A percentile compares a stretch with the other conserved stretches of the same genome.
Evolutionary conservation across 2,113 vertebrate genomes (phyloP).

Genomic region (Alaudala cheleensis): DNA sequence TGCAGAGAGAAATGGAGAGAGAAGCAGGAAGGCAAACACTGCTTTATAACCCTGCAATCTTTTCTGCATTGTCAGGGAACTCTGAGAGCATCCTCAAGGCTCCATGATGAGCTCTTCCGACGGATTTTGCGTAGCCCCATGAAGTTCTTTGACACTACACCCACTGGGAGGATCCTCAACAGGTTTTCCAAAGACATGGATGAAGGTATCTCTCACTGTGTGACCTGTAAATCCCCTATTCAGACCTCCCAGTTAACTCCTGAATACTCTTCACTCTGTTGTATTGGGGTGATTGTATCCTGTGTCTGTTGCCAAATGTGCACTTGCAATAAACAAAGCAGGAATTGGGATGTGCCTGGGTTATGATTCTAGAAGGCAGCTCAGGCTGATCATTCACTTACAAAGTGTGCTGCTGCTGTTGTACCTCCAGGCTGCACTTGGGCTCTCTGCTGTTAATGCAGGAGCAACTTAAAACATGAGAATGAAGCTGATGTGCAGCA

Average conservation of each 20-base stretch:
- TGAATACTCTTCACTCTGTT: not conserved
- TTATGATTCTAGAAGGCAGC: not conserved
- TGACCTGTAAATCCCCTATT: not conserved
- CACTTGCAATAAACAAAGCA: not conserved
- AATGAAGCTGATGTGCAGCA: not conserved
- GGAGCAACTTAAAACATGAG: not conserved
- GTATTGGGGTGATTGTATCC: not conserved
- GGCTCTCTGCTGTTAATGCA: not conserved
- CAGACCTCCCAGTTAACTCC: not conserved
- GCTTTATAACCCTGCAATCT: not conserved
- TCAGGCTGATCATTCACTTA: not conserved
- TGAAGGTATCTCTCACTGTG: constrained; percentile 79
- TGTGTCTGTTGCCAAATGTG: not conserved
- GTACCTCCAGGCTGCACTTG: not conserved
- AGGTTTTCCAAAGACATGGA: constrained; percentile 95
- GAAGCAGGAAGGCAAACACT: not conserved
- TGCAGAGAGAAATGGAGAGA: not conserved
- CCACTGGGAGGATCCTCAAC: constrained; percentile 87
- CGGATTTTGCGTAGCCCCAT: constrained; percentile 92
- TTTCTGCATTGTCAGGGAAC: constrained; percentile 77
- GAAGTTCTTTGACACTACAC: constrained; percentile 93
- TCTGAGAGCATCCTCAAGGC: constrained; percentile 85
- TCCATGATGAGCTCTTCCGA: constrained; percentile 88
- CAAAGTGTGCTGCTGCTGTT: not conserved
- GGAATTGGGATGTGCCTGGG: not conserved